Evolutionary conservation across 2,797 vertebrate species (phyloP).

Genomic region (Lepilemur septentrionalis): DNA sequence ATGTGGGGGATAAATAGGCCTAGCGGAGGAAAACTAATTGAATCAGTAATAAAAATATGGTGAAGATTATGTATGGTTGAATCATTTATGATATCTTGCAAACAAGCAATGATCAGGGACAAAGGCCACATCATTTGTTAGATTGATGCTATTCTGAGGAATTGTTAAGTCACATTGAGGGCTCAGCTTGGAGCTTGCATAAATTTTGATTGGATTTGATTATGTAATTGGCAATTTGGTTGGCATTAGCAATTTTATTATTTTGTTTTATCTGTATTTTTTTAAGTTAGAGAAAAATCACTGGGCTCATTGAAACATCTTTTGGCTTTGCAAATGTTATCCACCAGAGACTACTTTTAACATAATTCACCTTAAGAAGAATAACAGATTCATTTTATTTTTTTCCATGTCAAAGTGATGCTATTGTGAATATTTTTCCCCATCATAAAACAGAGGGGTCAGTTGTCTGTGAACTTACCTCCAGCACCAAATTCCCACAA

Average conservation of each 20-base stretch:
- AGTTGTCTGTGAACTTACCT: constrained; percentile 83
- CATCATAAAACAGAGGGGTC: neutral
- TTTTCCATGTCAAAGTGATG: neutral
- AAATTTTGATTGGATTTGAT: neutral
- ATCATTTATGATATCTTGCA: neutral
- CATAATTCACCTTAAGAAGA: neutral
- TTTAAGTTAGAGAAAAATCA: neutral
- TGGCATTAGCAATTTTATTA: neutral
- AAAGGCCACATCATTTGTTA: neutral
- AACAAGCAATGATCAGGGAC: neutral
- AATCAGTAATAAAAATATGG: neutral
- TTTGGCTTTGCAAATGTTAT: neutral
- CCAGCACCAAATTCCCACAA: constrained; percentile 86
- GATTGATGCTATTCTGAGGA: neutral
- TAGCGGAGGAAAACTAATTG: neutral
- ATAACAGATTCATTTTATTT: neutral
- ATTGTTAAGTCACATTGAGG: neutral
- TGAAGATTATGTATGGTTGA: neutral
- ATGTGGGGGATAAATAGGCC: neutral
- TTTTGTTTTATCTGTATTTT: neutral
- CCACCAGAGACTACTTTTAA: neutral
- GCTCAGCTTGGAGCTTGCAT: neutral
- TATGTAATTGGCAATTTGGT: neutral
- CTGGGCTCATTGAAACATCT: neutral
- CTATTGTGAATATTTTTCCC: neutral